These are phyloP conservation scores for Xenopus borealis DNA, from an alignment of 2,113 vertebrate genomes.

Conservation along the genomic window DNA sequence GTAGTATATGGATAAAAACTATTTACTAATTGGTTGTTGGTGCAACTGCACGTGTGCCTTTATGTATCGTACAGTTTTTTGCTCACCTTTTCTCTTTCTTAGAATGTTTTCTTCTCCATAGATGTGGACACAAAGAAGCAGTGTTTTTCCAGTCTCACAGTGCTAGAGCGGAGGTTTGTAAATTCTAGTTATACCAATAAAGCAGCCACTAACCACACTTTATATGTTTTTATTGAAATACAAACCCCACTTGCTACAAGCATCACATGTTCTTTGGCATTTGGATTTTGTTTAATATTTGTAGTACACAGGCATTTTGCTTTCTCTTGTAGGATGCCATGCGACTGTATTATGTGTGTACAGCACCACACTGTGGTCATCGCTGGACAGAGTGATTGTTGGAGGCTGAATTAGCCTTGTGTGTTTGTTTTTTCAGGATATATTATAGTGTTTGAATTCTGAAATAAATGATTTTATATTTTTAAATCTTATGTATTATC, in stretches of 20 bases:
- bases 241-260: too few relatives aligned
- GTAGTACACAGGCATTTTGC: background rate
- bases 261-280: too few relatives aligned
- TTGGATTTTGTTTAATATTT: too few relatives aligned
- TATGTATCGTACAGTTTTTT: background rate
- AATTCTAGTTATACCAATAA: background rate
- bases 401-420: background rate
- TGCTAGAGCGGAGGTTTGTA: slow-evolving; percentile 84
- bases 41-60: background rate
- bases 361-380: slow-evolving; percentile 88
- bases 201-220: too few relatives aligned
- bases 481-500: background rate
- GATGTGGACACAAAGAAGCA: slow-evolving; percentile 92
- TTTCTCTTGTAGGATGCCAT: slow-evolving; percentile 77
- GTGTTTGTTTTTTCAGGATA: background rate
- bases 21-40: too few relatives aligned
- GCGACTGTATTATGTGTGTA: slow-evolving; percentile 91
- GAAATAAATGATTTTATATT: slow-evolving; percentile 30
- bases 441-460: slow-evolving; percentile 3
- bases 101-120: slow-evolving; percentile 41
- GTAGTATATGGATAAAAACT: too few relatives aligned
- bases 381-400: slow-evolving; percentile 82
- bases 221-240: too few relatives aligned
- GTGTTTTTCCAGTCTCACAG: slow-evolving; percentile 96
- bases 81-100: background rate